Base-by-base conservation (phyloP, 2,797 vertebrate genomes). In the Pteropus rufus region DNA sequence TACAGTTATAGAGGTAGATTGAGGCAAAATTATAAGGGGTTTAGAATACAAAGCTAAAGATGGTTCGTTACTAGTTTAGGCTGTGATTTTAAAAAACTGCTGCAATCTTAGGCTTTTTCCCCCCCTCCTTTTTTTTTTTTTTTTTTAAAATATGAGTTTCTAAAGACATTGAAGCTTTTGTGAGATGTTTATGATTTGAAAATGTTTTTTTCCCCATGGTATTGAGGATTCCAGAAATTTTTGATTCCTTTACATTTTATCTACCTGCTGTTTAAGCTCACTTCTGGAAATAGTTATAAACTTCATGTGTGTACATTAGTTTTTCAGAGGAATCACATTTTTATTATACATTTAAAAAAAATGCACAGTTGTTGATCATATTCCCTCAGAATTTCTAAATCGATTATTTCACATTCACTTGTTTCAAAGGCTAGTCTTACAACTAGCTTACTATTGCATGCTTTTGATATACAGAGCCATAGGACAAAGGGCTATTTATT, bases 181-280 rank as follows among this genome's bases (percentile, higher is more conserved):
- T 91, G 56, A 91, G 39, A 73, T 75, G 26, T 65, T 89, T 31
- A 56, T 75, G 18, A 86, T 86, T 29, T 67, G 44, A 73, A 34
- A 64, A 31, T 67, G 15, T 29, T 44, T 46, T 83, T 62, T 10
- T 16, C 10, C 29, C 62, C 77, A 26, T 58, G 12, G 7, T 58
- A 73, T 69, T 82, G 39, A 96, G 76, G 36, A 89, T 82, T 88
- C 29, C 64, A 95, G 49, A 93, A 88, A 76, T 70, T 88, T 95
- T 82, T 85, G 67, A 76, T 95, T 72, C 16, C 11, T 94, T 92
- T 75, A 52, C 39, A 84, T 93, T 91, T 82, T 89, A 93, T 44
- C 52, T 3, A 64, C 56, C 15, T 87, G 8, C 56, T 86, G 26
- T 70, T 65, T 52, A 79, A 56, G 58, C 91, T 36, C 9, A 75